phyloP scores from a whole-genome alignment of 2,888 invertebrate species.

The Oscheius sp. region DNA sequence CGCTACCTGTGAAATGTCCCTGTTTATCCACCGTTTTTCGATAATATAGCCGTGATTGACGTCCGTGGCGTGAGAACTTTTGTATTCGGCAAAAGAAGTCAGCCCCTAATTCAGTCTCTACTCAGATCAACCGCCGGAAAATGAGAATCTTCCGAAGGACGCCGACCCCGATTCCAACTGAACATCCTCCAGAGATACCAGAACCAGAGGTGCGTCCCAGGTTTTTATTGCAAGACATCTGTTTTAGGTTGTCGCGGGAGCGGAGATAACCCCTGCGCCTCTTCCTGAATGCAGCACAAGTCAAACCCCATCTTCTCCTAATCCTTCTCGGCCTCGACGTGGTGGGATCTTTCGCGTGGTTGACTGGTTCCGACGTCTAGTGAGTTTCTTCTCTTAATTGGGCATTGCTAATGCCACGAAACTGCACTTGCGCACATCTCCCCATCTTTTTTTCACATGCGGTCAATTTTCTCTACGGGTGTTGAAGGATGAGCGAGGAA shows the following conservation, averaged over 20 bases:
- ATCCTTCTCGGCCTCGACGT: background rate
- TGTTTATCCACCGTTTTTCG: too few species aligned
- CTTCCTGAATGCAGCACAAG: background rate
- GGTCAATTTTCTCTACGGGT: constrained; percentile 10
- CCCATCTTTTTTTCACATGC: background rate
- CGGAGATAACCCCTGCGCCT: background rate
- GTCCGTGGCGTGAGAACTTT: too few species aligned
- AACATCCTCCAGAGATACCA: background rate
- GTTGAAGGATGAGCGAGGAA: background rate
- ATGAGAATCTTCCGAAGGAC: background rate
- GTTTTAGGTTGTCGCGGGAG: background rate
- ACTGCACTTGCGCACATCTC: constrained; percentile 5
- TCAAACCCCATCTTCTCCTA: background rate
- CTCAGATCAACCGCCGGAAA: background rate
- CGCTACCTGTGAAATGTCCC: too few species aligned
- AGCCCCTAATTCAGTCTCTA: too few species aligned
- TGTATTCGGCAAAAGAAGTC: too few species aligned
- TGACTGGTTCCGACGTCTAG: constrained; percentile 20
- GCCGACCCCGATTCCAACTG: background rate
- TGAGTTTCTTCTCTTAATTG: constrained; percentile 24
- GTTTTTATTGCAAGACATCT: background rate
- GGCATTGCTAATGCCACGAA: constrained; percentile 3
- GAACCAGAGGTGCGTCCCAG: background rate
- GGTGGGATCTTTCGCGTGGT: background rate
- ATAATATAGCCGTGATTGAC: too few species aligned